A percentile compares a stretch with the other conserved stretches of the same genome.
These are phyloP conservation scores for Pelodytes ibericus DNA, from an alignment of 2,797 vertebrate species.

Conservation along the genomic window DNA sequence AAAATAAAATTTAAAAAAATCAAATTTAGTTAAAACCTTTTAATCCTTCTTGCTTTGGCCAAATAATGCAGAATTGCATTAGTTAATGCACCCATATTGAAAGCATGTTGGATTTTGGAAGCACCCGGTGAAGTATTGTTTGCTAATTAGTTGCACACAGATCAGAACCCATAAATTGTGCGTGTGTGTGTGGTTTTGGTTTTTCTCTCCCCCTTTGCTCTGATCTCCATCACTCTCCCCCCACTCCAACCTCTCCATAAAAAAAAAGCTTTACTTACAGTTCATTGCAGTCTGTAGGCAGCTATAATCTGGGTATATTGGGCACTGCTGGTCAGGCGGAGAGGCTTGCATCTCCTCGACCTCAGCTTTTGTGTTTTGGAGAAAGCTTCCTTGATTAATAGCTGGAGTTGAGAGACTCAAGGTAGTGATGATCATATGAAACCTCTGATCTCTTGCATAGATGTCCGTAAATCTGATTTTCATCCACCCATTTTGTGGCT, in stretches of 20 bases:
- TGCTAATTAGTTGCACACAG: not conserved
- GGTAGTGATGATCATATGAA: constrained; percentile 36
- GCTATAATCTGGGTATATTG: not conserved
- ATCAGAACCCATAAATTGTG: not conserved
- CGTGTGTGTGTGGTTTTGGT: too few species aligned
- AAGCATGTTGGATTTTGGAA: not conserved
- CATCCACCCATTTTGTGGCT: constrained; percentile 24
- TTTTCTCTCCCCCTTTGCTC: not conserved
- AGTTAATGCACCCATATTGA: not conserved
- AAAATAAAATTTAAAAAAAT: too few species aligned
- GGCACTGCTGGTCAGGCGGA: not conserved
- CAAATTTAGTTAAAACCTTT: too few species aligned
- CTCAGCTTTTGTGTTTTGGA: constrained; percentile 1
- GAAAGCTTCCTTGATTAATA: constrained; percentile 25
- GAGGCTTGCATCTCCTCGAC: not conserved
- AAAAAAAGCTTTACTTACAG: constrained; percentile 39
- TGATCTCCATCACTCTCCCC: not conserved
- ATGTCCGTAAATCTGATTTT: constrained; percentile 24
- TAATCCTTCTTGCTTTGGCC: too few species aligned
- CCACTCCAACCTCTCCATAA: not conserved
- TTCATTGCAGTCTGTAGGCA: constrained; percentile 19
- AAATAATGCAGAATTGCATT: not conserved
- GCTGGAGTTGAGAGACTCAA: constrained; percentile 32
- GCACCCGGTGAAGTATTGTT: not conserved
- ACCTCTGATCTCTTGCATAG: constrained; percentile 20